Base-by-base conservation (phyloP, 2,888 invertebrate species). In the Pseudanteris insignis region DNA sequence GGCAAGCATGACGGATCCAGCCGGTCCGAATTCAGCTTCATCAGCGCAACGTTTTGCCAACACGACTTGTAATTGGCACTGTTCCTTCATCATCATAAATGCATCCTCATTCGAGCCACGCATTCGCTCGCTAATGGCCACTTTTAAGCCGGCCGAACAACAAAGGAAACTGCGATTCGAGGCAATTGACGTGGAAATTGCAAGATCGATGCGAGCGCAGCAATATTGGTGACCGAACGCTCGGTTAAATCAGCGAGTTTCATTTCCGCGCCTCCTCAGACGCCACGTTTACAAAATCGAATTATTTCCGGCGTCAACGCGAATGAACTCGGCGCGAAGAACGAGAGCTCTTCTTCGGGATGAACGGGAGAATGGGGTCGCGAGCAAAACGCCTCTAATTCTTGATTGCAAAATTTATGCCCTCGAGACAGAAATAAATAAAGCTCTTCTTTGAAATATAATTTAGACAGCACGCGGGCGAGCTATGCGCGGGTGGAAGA, bases 391-490 rank as follows among this genome's bases (percentile, higher is more conserved):
- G 61, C 41, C 50, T 50, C 64, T 66, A 64, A 70, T 68, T 65
- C 67, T 65, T 69, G 70, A 70, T 71, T 73, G 69, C 69, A 64
- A 71, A 70, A 72, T 73, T 72, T 70, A 72, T 71, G 65, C 67
- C 67, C 67, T 67, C 70, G 64, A 67, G 70, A 63, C 65, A 67
- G 68, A 69, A 70, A 73, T 73, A 73, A 74, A 73, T 73, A 72
- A 73, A 68, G 62, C 64, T 70, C 66, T 54, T 64, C 64, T 65
- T 62, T 66, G 67, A 70, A 72, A 72, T 70, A 70, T 72, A 73
- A 72, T 72, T 72, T 72, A 71, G 71, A 71, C 69, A 70, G 70
- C 66, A 59, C 47, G 58, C n/a, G 43, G 29, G 37, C 37, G 43
- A 55, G 55, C 44, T 50, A 55, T 50, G 33, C 40, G 60, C 33